Percentiles rank a stretch among this genome's conserved stretches.
Conservation (phyloP, 2,113 vertebrate species). For the Pygoscelis adeliae region DNA sequence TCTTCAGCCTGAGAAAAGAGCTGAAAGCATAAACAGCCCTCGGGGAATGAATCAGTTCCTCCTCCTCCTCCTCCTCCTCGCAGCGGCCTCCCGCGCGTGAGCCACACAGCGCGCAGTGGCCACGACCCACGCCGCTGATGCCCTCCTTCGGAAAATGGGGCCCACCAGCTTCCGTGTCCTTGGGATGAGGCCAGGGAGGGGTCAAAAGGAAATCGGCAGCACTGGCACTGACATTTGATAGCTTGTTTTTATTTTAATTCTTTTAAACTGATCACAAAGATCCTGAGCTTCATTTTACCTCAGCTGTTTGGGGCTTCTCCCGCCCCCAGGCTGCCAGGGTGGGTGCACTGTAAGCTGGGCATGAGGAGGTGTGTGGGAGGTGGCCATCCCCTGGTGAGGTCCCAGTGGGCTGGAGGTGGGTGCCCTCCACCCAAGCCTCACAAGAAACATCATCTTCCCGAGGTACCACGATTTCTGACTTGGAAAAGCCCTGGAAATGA, state of each 20-base stretch:
- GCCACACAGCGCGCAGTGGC: fast-evolving
- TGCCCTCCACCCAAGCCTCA: neutral
- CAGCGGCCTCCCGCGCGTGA: fast-evolving
- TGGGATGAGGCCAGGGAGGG: neutral
- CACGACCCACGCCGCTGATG: fast-evolving
- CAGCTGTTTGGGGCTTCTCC: neutral
- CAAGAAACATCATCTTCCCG: neutral
- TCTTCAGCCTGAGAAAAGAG: slow-evolving; percentile 33
- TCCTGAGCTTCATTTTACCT: neutral
- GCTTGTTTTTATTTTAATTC: neutral
- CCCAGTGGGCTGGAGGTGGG: neutral
- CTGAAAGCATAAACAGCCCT: neutral
- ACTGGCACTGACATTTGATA: neutral
- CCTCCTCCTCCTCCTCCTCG: neutral
- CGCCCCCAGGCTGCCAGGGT: no score
- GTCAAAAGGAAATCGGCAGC: neutral
- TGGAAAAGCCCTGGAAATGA: neutral
- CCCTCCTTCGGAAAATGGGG: neutral
- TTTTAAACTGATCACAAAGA: neutral
- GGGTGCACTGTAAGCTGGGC: neutral
- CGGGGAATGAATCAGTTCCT: neutral
- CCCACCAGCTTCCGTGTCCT: fast-evolving
- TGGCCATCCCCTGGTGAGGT: neutral
- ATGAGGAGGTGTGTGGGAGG: fast-evolving
- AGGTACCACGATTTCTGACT: neutral